A percentile compares a stretch with the other conserved stretches of the same genome.
Conservation (phyloP, 2,888 invertebrate genomes). For the Brenthis daphne region DNA sequence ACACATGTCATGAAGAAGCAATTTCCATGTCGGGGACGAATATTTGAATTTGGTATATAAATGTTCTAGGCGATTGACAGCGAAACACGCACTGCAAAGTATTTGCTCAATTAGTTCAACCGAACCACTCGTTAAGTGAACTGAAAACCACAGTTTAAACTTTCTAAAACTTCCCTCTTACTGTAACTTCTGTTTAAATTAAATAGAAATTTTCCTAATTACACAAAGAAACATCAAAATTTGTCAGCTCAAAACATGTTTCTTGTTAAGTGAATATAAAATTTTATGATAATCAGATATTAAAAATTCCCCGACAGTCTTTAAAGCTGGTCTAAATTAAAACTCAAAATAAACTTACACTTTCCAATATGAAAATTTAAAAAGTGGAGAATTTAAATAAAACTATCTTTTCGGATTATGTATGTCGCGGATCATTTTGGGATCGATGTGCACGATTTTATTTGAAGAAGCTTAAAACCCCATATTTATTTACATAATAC, state of each 20-base stretch:
- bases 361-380: background rate
- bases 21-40: too few species aligned
- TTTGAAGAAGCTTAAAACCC: slow-evolving; percentile 11
- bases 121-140: slow-evolving; percentile 6
- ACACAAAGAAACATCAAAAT: slow-evolving; percentile 5
- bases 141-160: background rate
- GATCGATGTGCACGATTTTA: slow-evolving; percentile 1
- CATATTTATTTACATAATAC: slow-evolving; percentile 7
- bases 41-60: too few species aligned
- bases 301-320: background rate
- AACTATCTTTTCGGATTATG: too few species aligned
- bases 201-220: background rate
- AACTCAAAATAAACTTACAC: background rate
- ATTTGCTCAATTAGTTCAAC: slow-evolving; percentile 1
- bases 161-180: slow-evolving; percentile 4
- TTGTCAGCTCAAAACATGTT: background rate
- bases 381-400: background rate
- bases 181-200: background rate
- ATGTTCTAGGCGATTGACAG: too few species aligned
- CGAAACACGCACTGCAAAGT: background rate
- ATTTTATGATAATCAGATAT: background rate
- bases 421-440: background rate
- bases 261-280: slow-evolving; percentile 4
- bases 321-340: background rate
- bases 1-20: too few species aligned